Evolutionary conservation across 2,797 vertebrate species (phyloP).

Genomic region (Scomberomorus guttatus): DNA sequence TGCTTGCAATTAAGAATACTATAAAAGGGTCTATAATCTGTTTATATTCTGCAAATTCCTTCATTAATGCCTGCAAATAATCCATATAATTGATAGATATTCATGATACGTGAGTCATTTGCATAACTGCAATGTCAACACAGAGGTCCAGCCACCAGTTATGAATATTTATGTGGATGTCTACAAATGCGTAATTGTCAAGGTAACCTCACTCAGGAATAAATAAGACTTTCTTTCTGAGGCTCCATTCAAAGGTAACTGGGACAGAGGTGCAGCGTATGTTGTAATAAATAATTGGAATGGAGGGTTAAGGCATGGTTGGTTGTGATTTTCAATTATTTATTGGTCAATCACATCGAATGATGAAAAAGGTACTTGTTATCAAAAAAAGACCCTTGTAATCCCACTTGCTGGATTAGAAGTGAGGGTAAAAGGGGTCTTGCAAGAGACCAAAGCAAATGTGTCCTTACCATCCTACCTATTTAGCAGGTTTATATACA

Average conservation of each 20-base stretch:
- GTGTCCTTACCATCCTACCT: neutral
- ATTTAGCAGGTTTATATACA: neutral
- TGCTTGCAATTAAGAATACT: constrained; percentile 29
- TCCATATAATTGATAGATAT: constrained; percentile 42
- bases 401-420: constrained; percentile 18
- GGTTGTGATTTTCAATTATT: constrained; percentile 50
- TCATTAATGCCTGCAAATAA: constrained; percentile 37
- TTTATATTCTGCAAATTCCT: constrained; percentile 26
- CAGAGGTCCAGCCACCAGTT: neutral
- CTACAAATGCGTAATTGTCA: constrained; percentile 51
- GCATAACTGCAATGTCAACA: constrained; percentile 63
- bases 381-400: constrained; percentile 19
- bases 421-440: constrained; percentile 4
- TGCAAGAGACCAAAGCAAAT: neutral
- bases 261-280: neutral
- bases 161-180: constrained; percentile 71
- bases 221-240: constrained; percentile 9
- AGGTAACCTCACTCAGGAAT: constrained; percentile 24
- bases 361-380: constrained; percentile 42
- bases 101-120: constrained; percentile 42
- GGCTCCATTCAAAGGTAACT: constrained; percentile 40
- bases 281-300: constrained; percentile 46
- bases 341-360: constrained; percentile 45
- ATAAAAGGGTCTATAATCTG: neutral
- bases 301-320: constrained; percentile 18